phyloP scores from a whole-genome alignment of 2,797 vertebrate species.

The Pitangus sulphuratus region DNA sequence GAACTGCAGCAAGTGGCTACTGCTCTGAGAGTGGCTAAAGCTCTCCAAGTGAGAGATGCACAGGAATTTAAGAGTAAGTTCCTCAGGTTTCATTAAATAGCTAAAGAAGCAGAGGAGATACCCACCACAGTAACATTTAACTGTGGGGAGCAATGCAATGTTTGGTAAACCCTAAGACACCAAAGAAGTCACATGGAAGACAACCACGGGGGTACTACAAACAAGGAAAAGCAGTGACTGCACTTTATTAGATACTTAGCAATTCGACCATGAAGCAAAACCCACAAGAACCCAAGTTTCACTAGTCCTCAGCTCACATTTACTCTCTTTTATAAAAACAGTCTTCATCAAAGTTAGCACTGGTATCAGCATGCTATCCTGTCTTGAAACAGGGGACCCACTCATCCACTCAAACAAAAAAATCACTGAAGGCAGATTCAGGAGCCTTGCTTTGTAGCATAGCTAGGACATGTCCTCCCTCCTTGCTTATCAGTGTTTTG shows the following conservation, averaged over 20 bases:
- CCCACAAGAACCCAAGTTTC: background rate
- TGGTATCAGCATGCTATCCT: background rate
- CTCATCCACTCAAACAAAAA: background rate
- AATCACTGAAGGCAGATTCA: background rate
- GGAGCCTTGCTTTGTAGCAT: background rate
- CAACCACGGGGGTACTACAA: background rate
- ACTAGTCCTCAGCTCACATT: background rate
- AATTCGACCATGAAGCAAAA: conserved; percentile 9
- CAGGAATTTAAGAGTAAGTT: background rate
- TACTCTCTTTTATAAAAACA: background rate
- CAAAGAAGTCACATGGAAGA: background rate
- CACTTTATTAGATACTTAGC: background rate
- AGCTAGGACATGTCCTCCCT: background rate
- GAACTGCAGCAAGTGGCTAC: background rate
- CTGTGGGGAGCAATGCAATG: background rate
- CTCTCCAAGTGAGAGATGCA: background rate
- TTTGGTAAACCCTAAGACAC: background rate
- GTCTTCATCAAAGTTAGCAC: background rate
- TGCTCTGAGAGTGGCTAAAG: background rate
- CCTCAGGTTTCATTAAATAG: background rate
- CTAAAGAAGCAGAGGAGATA: background rate
- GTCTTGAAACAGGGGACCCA: background rate
- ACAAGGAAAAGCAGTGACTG: background rate
- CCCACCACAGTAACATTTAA: background rate
- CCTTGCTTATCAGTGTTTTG: background rate